Base-by-base conservation (phyloP, 2,797 vertebrate genomes). In the Argya squamiceps region DNA sequence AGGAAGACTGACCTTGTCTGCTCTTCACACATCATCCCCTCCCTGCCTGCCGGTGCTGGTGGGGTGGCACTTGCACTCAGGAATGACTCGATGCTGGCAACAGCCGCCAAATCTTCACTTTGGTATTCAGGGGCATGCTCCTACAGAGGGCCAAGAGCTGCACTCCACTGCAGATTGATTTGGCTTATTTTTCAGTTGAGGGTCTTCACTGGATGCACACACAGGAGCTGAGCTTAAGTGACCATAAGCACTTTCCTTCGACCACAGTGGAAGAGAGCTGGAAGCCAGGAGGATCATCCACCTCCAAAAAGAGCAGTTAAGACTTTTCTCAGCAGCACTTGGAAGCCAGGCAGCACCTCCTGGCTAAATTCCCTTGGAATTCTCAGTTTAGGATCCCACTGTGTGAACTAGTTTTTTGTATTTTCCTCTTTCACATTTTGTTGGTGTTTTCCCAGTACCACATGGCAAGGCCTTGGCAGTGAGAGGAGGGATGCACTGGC, bases 91-190 rank as follows among this genome's bases (percentile, higher is more conserved):
- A 44, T 29, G 5, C 17, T 8, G 41, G 18, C 37, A 75, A 43
- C 11, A 80, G 23, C 5, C 6, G 0, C 32, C 5, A 5, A 23
- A 34, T 41, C 36, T n/a, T 76, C 39, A 27, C 29, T 49, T 53
- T 4, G 3, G 8, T 5, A 0, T 69, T 78, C 47, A 76, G 23
- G 5, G 59, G 8, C 2, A 2, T 4, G 1, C 8, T 79, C 76
- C 70, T 69, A 49, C 36, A 82, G n/a, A 39, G 21, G 14, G 16
- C 26, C 47, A 52, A 81, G 19, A 69, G 43, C 17, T 63, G 70
- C 23, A 19, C 12, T 78, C 8, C 9, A 2, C n/a, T 88, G 29
- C 3, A 52, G 36, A 14, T 43, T 11, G 24, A 55, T 47, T 43
- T 50, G 26, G 11, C 5, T 92, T 84, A 8, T 46, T 71, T 76